Evolutionary conservation across 2,888 invertebrate genomes (phyloP).

Genomic region (Artemia sinica): DNA sequence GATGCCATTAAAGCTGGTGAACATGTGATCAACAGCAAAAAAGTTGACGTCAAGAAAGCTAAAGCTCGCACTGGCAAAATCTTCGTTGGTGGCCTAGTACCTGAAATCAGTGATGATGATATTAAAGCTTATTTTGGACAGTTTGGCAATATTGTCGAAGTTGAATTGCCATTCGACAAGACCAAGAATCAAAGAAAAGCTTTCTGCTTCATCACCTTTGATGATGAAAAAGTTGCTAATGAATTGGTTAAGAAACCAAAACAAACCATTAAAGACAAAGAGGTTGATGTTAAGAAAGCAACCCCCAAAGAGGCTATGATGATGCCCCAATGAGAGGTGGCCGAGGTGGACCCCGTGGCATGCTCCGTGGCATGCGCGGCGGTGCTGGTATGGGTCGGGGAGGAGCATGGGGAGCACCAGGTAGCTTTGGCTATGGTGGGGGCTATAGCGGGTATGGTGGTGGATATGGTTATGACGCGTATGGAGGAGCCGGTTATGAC

Average conservation of each 20-base stretch:
- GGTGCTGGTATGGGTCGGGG: slow-evolving; percentile 30
- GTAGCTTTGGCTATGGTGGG: slow-evolving; percentile 35
- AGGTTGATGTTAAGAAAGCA: slow-evolving; percentile 87
- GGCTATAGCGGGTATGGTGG: slow-evolving; percentile 25
- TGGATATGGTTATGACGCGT: slow-evolving; percentile 25
- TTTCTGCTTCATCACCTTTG: slow-evolving; percentile 94
- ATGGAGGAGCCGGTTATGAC: slow-evolving; percentile 45
- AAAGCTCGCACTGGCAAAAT: slow-evolving; percentile 89
- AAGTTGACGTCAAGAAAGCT: slow-evolving; percentile 87
- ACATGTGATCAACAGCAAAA: slow-evolving; percentile 83
- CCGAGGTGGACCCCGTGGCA: slow-evolving; percentile 38
- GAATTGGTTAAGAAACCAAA: slow-evolving; percentile 78
- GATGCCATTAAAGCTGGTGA: slow-evolving; percentile 74
- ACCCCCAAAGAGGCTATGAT: slow-evolving; percentile 71
- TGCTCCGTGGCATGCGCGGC: slow-evolving; percentile 38
- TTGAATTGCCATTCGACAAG: slow-evolving; percentile 94
- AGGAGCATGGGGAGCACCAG: slow-evolving; percentile 44
- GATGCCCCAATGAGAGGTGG: slow-evolving; percentile 31
- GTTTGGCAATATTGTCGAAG: slow-evolving; percentile 78
- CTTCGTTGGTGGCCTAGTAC: slow-evolving; percentile 85
- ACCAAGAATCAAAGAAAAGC: slow-evolving; percentile 89
- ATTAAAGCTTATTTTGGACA: slow-evolving; percentile 79
- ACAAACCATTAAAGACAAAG: slow-evolving; percentile 80
- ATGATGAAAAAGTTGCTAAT: slow-evolving; percentile 81
- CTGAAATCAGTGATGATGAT: slow-evolving; percentile 80